Base-by-base conservation (phyloP, 2,888 invertebrate genomes). In the Leucophenga maculata region DNA sequence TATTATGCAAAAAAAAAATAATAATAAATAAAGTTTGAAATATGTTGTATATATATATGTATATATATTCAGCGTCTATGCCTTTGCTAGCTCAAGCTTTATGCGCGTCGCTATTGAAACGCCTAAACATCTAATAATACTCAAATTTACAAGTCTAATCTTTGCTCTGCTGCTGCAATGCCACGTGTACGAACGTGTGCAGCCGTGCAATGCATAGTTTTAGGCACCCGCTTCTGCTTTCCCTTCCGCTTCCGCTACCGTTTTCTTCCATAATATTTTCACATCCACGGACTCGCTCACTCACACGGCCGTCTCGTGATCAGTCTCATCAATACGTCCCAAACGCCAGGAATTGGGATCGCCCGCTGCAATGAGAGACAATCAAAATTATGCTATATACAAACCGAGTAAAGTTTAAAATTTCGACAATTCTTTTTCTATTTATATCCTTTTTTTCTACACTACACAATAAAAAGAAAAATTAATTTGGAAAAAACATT, bases 251-350 rank as follows among this genome's bases (percentile, higher is more conserved):
- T 26, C 22, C 59, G 50, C 16, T 64, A 8, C 14, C 3, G 11
- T 1, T 39, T 39, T 39, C 1, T 39, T 39, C 39, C 39, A 8
- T 39, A 6, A 6, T 9, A 39, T 39, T 39, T 39, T 39, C 39
- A 39, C 39, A 39, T 39, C 11, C 52, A 66, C 72, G 57, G 50
- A 50, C 11, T 11, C 71, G 50, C 76, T 71, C 77, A 81, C 77
- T 93, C 92, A 94, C 88, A 94, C 94, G 76, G 94, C 93, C 87
- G 94, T 94, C 89, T 94, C 94, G 86, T 94, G 94, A 85, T 94
- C 94, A 77, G 93, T 91, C 90, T 94, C 94, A 88, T 94, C 94
- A 89, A 94, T 94, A 85, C 94, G 91, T 76, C 94, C 94, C 80
- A 94, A 91, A 74, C 94, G 91, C 94, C 94, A 94, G 75, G 94